Evolutionary conservation across 2,888 invertebrate species (phyloP).

Genomic region (Metalampra italica): DNA sequence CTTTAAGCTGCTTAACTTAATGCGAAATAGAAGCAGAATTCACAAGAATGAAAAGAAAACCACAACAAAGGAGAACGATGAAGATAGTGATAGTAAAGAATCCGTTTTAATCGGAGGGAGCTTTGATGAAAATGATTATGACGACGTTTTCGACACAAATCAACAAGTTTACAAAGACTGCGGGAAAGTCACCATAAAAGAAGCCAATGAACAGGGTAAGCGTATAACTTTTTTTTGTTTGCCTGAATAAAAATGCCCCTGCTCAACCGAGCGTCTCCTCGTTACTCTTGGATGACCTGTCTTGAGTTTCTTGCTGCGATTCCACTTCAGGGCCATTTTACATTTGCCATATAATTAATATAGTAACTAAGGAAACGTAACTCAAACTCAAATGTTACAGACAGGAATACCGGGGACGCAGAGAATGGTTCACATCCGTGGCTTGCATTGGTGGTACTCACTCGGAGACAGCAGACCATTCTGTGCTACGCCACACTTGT

Average conservation of each 20-base stretch:
- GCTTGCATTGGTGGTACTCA: conserved; percentile 50
- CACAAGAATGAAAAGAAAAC: conserved; percentile 30
- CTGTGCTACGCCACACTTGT: conserved; percentile 63
- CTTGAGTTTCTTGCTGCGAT: too few species aligned
- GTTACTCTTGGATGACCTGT: too few species aligned
- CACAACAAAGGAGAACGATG: conserved; percentile 32
- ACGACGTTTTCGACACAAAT: conserved; percentile 28
- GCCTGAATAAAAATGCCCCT: too few species aligned
- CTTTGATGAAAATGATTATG: conserved; percentile 28
- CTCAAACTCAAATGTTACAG: conserved; percentile 21
- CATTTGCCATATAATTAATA: too few species aligned
- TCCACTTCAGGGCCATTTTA: too few species aligned
- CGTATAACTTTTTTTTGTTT: neutral
- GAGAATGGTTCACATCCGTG: conserved; percentile 54
- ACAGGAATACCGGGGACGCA: conserved; percentile 35
- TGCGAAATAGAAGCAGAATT: conserved; percentile 39
- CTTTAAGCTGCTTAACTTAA: conserved; percentile 60
- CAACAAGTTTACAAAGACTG: conserved; percentile 44
- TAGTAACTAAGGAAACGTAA: too few species aligned
- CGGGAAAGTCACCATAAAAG: conserved; percentile 33
- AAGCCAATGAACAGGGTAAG: conserved; percentile 16
- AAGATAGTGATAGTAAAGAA: conserved; percentile 31
- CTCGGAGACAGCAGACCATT: conserved; percentile 43
- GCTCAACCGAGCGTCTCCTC: too few species aligned
- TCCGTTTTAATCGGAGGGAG: conserved; percentile 24